Evolutionary conservation across 2,888 invertebrate genomes (phyloP).

Genomic region (Geotrupes spiniger): DNA sequence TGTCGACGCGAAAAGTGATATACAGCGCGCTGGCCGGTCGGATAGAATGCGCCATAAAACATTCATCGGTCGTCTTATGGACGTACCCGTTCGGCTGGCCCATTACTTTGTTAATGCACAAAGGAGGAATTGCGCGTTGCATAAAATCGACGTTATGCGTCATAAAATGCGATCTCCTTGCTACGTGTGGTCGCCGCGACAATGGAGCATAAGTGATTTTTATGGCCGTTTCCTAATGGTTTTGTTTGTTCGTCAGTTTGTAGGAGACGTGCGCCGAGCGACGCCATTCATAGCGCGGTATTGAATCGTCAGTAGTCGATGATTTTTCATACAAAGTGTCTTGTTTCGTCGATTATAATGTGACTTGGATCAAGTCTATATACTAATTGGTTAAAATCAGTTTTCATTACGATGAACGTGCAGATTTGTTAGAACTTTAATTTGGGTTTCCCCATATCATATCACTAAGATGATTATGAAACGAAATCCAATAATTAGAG

Average conservation of each 20-base stretch:
- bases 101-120: slow-evolving; percentile 6
- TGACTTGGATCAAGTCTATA: no score
- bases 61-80: slow-evolving; percentile 19
- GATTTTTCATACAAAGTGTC: no score
- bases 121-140: slow-evolving; percentile 7
- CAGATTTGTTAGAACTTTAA: no score
- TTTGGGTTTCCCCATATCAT: no score
- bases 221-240: slow-evolving; percentile 13
- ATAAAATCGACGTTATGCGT: slow-evolving; percentile 17
- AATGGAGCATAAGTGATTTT: slow-evolving; percentile 17
- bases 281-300: no score
- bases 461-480: no score
- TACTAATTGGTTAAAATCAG: no score
- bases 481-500: no score
- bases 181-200: slow-evolving; percentile 17
- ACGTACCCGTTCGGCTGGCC: slow-evolving; percentile 5
- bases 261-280: no score
- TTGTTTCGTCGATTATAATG: no score
- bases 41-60: slow-evolving; percentile 17
- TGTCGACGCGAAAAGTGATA: slow-evolving; percentile 18
- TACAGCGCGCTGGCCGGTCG: slow-evolving; percentile 14
- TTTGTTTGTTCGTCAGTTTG: slow-evolving; percentile 4
- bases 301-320: no score
- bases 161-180: slow-evolving; percentile 15
- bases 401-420: no score